Evolutionary conservation across 1,140 invertebrate species (phyloP).

Genomic region (Brachystomella parvula): DNA sequence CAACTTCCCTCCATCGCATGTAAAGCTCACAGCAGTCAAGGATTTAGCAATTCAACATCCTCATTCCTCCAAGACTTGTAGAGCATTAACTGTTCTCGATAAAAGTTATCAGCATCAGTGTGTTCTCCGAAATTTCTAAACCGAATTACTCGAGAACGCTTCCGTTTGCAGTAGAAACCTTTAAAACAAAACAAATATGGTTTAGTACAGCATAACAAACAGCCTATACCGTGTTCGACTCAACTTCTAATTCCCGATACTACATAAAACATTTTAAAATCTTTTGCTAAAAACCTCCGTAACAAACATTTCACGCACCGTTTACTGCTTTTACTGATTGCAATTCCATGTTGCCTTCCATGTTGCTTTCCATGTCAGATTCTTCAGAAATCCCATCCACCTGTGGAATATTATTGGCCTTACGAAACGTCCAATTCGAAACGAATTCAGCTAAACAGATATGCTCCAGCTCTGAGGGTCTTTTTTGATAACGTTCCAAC

Average conservation of each 20-base stretch:
- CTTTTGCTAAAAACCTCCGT: too few relatives aligned
- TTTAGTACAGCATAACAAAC: too few relatives aligned
- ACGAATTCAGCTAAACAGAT: conserved; percentile 13
- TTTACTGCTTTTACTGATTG: too few relatives aligned
- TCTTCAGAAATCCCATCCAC: too few relatives aligned
- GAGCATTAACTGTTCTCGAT: conserved; percentile 1
- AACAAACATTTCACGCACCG: too few relatives aligned
- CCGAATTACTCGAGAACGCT: neutral
- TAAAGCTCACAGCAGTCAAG: neutral
- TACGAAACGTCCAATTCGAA: neutral
- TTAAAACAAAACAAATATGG: too few relatives aligned
- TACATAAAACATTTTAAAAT: too few relatives aligned
- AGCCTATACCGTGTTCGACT: too few relatives aligned
- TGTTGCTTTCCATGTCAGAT: too few relatives aligned
- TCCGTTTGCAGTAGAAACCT: neutral
- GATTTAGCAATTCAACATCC: neutral
- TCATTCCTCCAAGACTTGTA: neutral
- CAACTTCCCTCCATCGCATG: neutral
- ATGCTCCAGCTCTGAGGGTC: conserved; percentile 5
- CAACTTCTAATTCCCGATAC: too few relatives aligned
- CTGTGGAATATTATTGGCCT: neutral
- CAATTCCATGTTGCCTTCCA: too few relatives aligned
- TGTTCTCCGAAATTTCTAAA: neutral
- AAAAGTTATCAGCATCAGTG: neutral
- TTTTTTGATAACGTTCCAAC: neutral